Conservation (phyloP, 2,113 vertebrate species). For the Cyrtonyx montezumae region DNA sequence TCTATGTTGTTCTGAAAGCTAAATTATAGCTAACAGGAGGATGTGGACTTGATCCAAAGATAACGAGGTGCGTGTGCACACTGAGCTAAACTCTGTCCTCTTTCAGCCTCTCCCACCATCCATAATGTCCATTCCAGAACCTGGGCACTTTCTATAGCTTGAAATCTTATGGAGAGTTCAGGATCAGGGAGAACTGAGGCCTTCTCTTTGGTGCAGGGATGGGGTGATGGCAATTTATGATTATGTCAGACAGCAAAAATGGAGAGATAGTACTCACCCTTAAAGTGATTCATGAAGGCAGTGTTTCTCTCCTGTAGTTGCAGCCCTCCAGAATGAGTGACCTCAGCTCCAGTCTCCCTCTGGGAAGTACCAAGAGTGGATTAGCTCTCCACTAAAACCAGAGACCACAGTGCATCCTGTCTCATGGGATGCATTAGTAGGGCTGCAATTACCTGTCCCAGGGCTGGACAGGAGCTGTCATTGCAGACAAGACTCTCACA, state of each 20-base stretch:
- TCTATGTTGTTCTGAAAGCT: neutral
- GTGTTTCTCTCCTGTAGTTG: neutral
- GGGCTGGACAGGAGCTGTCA: fast-evolving
- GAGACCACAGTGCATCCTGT: fast-evolving
- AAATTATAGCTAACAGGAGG: neutral
- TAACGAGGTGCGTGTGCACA: neutral
- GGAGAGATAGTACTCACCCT: neutral
- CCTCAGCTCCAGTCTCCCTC: neutral
- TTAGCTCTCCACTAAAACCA: neutral
- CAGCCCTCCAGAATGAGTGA: neutral
- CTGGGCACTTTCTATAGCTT: neutral
- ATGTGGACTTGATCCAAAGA: neutral
- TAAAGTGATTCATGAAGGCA: neutral
- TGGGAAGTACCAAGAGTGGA: neutral
- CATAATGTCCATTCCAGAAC: neutral
- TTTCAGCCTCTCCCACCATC: neutral
- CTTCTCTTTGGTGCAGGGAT: neutral
- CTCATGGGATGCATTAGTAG: neutral
- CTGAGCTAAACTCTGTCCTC: neutral
- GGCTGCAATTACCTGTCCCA: neutral
- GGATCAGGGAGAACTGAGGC: neutral
- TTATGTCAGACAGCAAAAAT: neutral
- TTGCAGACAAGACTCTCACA: neutral
- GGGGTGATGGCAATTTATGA: neutral
- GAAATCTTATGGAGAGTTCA: neutral